phyloP scores from a whole-genome alignment of 2,797 vertebrate genomes.

The Macropus fuliginosus region DNA sequence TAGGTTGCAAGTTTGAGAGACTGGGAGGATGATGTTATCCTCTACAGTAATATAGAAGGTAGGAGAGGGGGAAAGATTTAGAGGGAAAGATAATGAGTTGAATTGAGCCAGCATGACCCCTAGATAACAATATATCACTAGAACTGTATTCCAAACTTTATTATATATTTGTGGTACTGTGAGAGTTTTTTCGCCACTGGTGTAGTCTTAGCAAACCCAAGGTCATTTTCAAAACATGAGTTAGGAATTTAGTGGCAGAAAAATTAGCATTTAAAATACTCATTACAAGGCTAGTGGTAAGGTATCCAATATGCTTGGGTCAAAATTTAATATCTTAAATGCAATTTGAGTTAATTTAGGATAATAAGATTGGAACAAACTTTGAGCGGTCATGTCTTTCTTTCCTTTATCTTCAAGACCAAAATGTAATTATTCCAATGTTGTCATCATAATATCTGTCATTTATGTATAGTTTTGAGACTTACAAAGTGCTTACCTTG shows the following conservation, averaged over 20 bases:
- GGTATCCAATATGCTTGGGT: neutral
- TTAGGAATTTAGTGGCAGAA: neutral
- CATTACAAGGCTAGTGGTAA: neutral
- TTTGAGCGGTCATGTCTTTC: neutral
- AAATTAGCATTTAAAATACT: neutral
- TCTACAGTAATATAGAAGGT: neutral
- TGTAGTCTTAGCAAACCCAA: neutral
- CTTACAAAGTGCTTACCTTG: neutral
- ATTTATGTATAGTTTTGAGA: neutral
- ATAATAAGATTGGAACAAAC: neutral
- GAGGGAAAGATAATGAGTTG: neutral
- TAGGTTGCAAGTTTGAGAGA: neutral
- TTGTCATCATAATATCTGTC: neutral
- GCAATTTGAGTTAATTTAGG: neutral
- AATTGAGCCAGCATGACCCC: neutral
- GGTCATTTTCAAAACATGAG: neutral
- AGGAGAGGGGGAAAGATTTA: too few species aligned
- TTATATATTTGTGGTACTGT: neutral
- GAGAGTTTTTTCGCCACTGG: neutral
- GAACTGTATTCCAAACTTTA: neutral
- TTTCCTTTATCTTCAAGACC: neutral
- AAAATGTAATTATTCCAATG: neutral
- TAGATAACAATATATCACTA: neutral
- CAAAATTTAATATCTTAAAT: neutral
- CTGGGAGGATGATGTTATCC: neutral